Conservation (phyloP, 2,888 invertebrate genomes). For the Synanthedon myopaeformis region DNA sequence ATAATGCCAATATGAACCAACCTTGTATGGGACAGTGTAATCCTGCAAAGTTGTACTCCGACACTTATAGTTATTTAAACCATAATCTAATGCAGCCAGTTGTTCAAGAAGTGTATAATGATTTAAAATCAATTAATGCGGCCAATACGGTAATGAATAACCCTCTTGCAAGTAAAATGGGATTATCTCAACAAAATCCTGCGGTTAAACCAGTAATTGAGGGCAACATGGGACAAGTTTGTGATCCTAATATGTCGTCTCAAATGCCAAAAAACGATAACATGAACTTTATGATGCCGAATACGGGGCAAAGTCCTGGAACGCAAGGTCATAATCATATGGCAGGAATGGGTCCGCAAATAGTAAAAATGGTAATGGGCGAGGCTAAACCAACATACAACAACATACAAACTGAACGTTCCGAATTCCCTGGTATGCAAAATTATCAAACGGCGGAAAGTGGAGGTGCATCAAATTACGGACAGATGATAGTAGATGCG, state of each 20-base stretch:
- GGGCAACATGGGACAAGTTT: slow-evolving; percentile 3
- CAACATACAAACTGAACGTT: slow-evolving; percentile 4
- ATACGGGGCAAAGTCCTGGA: slow-evolving; percentile 7
- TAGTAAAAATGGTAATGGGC: slow-evolving; percentile 41
- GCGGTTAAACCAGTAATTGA: slow-evolving; percentile 3
- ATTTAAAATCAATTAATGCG: slow-evolving; percentile 42
- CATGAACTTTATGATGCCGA: slow-evolving; percentile 3
- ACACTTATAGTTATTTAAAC: slow-evolving; percentile 49
- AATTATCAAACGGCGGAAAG: background rate
- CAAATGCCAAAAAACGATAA: background rate
- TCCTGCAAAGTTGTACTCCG: slow-evolving; percentile 41
- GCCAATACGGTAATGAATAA: slow-evolving; percentile 43
- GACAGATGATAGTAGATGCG: background rate
- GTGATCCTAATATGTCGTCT: background rate
- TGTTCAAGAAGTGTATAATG: slow-evolving; percentile 51
- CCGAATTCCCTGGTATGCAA: too few species aligned
- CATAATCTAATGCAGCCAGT: slow-evolving; percentile 52
- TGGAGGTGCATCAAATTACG: background rate
- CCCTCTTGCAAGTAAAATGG: slow-evolving; percentile 35
- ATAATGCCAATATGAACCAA: background rate
- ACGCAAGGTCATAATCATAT: slow-evolving; percentile 11
- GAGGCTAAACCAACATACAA: slow-evolving; percentile 13
- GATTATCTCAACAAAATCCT: slow-evolving; percentile 15
- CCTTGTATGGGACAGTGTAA: slow-evolving; percentile 38
- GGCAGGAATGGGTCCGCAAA: slow-evolving; percentile 43